phyloP scores from a whole-genome alignment of 2,113 vertebrate species.

The Sapayoa aenigma region DNA sequence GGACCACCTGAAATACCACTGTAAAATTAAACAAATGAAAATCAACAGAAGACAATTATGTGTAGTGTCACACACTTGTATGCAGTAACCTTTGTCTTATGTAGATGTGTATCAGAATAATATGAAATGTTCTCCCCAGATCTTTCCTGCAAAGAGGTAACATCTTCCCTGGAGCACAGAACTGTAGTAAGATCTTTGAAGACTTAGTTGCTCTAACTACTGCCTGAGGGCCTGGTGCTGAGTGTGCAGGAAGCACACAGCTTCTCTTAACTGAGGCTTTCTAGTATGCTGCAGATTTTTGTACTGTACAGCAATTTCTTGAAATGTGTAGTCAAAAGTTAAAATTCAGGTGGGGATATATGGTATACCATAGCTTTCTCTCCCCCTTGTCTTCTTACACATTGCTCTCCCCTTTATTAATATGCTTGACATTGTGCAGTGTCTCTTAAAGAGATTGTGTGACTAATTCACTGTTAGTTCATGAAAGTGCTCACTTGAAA shows the following conservation, averaged over 20 bases:
- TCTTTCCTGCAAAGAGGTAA: not conserved
- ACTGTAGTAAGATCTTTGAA: not conserved
- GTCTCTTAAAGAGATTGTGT: not conserved
- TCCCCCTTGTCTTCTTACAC: not conserved
- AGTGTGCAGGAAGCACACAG: not conserved
- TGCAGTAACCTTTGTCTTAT: not conserved
- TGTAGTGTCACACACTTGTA: accelerated
- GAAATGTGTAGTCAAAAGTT: not conserved
- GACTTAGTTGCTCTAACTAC: not conserved
- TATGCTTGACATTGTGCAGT: not conserved
- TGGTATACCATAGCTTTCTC: not conserved
- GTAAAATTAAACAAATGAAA: not conserved
- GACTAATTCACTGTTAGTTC: not conserved
- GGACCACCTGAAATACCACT: not conserved
- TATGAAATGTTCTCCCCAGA: not conserved
- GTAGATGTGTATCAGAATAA: not conserved
- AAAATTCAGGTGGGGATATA: not conserved
- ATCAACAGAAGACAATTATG: not conserved
- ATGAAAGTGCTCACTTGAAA: not conserved
- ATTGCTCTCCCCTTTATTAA: not conserved
- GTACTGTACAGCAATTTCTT: not conserved
- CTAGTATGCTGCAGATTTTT: not conserved
- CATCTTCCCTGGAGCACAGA: not conserved
- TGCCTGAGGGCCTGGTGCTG: not conserved
- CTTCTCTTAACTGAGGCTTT: not conserved